Evolutionary conservation across 2,888 invertebrate genomes (phyloP).

Genomic region (Alloscopus bannaensis): DNA sequence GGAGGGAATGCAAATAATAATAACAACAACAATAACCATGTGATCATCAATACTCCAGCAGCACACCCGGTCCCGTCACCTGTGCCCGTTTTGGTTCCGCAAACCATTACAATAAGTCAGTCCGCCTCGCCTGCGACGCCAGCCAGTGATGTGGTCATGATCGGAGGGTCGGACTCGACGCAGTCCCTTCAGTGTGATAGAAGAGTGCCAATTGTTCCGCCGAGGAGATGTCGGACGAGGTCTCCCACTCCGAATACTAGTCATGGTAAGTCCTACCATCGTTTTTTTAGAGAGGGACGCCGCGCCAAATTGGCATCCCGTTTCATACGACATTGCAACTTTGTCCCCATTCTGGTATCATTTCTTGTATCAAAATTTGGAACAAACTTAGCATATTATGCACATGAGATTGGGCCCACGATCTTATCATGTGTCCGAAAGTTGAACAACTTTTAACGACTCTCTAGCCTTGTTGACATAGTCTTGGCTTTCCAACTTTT

Average conservation of each 20-base stretch:
- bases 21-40: constrained; percentile 71
- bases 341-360: too few species aligned
- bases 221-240: constrained; percentile 70
- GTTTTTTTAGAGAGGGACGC: too few species aligned
- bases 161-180: constrained; percentile 71
- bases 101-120: constrained; percentile 71
- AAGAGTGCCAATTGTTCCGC: constrained; percentile 72
- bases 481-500: too few species aligned
- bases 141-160: constrained; percentile 68
- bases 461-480: too few species aligned
- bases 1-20: constrained; percentile 52
- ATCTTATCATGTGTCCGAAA: too few species aligned
- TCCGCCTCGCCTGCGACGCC: constrained; percentile 72
- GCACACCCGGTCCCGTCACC: constrained; percentile 71
- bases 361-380: too few species aligned
- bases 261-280: constrained; percentile 67
- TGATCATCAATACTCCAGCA: constrained; percentile 70
- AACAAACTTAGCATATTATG: too few species aligned
- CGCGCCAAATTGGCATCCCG: too few species aligned
- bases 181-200: constrained; percentile 71
- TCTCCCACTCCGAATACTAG: constrained; percentile 73
- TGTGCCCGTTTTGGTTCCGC: constrained; percentile 71
- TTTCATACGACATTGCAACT: too few species aligned
- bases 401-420: too few species aligned
- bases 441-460: too few species aligned